Conservation (phyloP, 1,140 invertebrate species). For the Ephestia elutella region DNA sequence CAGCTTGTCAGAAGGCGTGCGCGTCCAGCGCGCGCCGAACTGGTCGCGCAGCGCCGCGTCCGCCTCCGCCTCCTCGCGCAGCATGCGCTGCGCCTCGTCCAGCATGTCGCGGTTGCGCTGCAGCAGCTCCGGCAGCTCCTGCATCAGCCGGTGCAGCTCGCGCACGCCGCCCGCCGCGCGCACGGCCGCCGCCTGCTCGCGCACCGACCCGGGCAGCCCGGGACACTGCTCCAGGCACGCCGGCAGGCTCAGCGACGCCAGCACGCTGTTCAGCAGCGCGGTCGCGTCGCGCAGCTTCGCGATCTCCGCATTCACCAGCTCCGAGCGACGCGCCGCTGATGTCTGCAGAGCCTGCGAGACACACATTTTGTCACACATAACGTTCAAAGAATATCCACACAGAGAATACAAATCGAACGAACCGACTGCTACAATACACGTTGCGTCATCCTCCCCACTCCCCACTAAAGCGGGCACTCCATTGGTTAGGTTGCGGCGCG, state of each 20-base stretch:
- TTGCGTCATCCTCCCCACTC: too few relatives aligned
- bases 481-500: too few relatives aligned
- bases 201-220: slow-evolving; percentile 90
- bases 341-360: slow-evolving; percentile 83
- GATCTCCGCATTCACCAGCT: slow-evolving; percentile 85
- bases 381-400: too few relatives aligned
- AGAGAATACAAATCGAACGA: too few relatives aligned
- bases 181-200: slow-evolving; percentile 88
- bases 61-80: slow-evolving; percentile 93
- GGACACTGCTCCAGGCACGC: slow-evolving; percentile 94
- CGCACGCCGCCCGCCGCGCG: slow-evolving; percentile 81
- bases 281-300: slow-evolving; percentile 91
- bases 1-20: slow-evolving; percentile 90
- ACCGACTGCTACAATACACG: too few relatives aligned
- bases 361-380: too few relatives aligned
- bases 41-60: slow-evolving; percentile 91
- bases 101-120: slow-evolving; percentile 96
- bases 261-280: slow-evolving; percentile 90
- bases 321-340: slow-evolving; percentile 87
- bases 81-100: slow-evolving; percentile 91
- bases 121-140: slow-evolving; percentile 91
- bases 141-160: slow-evolving; percentile 76
- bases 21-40: slow-evolving; percentile 93
- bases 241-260: slow-evolving; percentile 96
- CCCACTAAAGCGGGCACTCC: too few relatives aligned